Conservation (phyloP, 1,140 invertebrate species). For the Mactra quadrangularis region DNA sequence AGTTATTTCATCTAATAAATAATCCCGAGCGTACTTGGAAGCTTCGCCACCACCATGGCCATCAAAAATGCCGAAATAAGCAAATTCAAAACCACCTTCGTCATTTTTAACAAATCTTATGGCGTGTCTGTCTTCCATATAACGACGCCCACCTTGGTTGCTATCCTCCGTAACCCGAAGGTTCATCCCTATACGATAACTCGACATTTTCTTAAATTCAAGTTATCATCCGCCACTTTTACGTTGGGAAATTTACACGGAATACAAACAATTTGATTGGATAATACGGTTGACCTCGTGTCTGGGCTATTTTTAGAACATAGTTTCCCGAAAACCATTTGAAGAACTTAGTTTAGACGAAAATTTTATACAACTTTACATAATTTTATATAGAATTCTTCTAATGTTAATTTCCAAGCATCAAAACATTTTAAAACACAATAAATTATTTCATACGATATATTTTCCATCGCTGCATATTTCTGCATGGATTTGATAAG, state of each 20-base stretch:
- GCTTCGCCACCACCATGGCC: constrained; percentile 97
- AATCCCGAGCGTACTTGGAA: constrained; percentile 95
- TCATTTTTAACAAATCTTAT: constrained; percentile 85
- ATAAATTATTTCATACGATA: too few species aligned
- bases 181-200: constrained; percentile 81
- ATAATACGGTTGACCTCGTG: constrained; percentile 36
- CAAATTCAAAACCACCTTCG: constrained; percentile 91
- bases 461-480: too few species aligned
- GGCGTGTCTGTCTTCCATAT: constrained; percentile 99
- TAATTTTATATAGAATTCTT: too few species aligned
- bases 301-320: constrained; percentile 36
- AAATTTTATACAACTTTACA: too few species aligned
- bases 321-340: not conserved
- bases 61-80: constrained; percentile 99
- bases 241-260: constrained; percentile 54
- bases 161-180: constrained; percentile 96
- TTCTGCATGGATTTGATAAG: too few species aligned
- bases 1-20: constrained; percentile 97
- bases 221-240: constrained; percentile 66
- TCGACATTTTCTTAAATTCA: constrained; percentile 76
- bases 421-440: too few species aligned
- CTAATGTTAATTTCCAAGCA: too few species aligned
- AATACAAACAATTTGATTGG: constrained; percentile 65
- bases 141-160: constrained; percentile 97
- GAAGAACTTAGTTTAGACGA: too few species aligned